A percentile compares a stretch with the other conserved stretches of the same genome.
These are phyloP conservation scores for Ectemnius continuus DNA, from an alignment of 2,888 invertebrate genomes.

Conservation along the genomic window DNA sequence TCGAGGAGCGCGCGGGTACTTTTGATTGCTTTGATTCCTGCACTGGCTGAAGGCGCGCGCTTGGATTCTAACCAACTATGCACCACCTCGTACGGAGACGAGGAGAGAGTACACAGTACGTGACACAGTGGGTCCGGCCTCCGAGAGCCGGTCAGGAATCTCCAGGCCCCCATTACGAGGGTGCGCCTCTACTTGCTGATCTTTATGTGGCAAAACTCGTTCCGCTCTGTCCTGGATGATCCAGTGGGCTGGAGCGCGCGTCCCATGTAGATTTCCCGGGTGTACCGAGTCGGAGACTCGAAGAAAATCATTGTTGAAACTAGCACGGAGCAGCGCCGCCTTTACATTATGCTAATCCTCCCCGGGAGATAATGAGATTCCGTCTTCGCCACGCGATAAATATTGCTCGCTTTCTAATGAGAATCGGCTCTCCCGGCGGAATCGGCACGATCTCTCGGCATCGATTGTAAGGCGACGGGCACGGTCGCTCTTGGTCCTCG, in stretches of 20 bases:
- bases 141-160: slow-evolving; percentile 69
- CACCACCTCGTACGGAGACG: slow-evolving; percentile 48
- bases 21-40: slow-evolving; percentile 54
- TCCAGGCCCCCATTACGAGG: slow-evolving; percentile 66
- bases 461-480: not conserved
- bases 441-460: not conserved
- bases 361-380: slow-evolving; percentile 37
- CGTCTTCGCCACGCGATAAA: slow-evolving; percentile 38
- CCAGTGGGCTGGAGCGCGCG: slow-evolving; percentile 23
- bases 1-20: slow-evolving; percentile 26
- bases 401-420: slow-evolving; percentile 41
- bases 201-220: slow-evolving; percentile 67
- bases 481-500: not conserved
- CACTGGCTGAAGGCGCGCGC: slow-evolving; percentile 31
- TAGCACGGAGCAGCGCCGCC: slow-evolving; percentile 32
- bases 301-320: slow-evolving; percentile 28
- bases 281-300: slow-evolving; percentile 14
- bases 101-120: slow-evolving; percentile 59
- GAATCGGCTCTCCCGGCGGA: slow-evolving; percentile 13
- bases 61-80: slow-evolving; percentile 50
- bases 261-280: slow-evolving; percentile 41
- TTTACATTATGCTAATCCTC: slow-evolving; percentile 47
- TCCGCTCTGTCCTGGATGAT: slow-evolving; percentile 48
- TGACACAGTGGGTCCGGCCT: slow-evolving; percentile 64
- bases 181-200: slow-evolving; percentile 66